A percentile compares a stretch with the other conserved stretches of the same genome.
These are phyloP conservation scores for Scylla paramamosain DNA, from an alignment of 1,140 invertebrate genomes.

Conservation along the genomic window DNA sequence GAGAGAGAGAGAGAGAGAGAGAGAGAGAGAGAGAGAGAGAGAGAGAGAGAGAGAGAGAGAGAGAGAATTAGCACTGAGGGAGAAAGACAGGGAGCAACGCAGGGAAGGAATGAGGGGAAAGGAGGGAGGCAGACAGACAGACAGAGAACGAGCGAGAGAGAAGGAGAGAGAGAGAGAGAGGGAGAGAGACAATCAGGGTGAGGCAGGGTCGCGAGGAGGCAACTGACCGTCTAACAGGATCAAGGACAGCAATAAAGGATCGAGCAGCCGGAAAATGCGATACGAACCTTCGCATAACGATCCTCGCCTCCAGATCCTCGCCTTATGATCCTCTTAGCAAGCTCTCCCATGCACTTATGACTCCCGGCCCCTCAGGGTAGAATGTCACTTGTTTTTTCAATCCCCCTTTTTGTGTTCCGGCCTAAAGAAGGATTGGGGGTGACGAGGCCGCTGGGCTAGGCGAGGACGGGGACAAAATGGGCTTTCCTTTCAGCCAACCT, in stretches of 20 bases:
- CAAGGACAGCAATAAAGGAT: constrained; percentile 71
- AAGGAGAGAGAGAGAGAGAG: constrained; percentile 29
- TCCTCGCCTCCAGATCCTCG: constrained; percentile 59
- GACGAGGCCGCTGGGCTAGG: neutral
- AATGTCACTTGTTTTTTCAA: constrained; percentile 26
- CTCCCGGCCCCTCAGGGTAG: neutral
- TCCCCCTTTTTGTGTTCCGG: neutral
- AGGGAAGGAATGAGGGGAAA: neutral
- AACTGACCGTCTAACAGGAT: constrained; percentile 74
- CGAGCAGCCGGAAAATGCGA: constrained; percentile 71
- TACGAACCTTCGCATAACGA: constrained; percentile 72
- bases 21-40: constrained; percentile 38
- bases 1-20: neutral
- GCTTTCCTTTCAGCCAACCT: neutral
- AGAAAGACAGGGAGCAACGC: constrained; percentile 9
- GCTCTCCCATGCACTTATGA: constrained; percentile 50
- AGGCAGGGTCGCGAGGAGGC: neutral
- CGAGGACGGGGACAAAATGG: neutral
- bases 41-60: constrained; percentile 53
- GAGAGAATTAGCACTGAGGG: neutral
- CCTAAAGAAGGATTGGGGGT: neutral
- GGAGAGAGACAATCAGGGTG: constrained; percentile 30
- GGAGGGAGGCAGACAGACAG: neutral
- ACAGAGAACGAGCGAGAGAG: neutral
- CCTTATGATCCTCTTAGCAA: constrained; percentile 73